phyloP scores from a whole-genome alignment of 1,140 invertebrate genomes.

The Akabosia matsudoensis region DNA sequence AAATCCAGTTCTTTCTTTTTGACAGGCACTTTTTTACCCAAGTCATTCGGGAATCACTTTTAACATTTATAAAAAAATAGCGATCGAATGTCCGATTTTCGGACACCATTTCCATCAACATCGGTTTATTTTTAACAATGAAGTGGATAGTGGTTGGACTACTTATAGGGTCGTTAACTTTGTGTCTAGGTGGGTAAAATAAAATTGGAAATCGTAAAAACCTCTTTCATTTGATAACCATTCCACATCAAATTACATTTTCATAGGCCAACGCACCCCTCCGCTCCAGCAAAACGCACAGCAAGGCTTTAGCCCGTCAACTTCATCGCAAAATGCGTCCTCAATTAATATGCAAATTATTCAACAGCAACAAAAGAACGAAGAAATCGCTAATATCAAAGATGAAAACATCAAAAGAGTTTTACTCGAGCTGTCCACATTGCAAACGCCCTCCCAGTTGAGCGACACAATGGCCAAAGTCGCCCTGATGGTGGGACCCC shows the following conservation, averaged over 20 bases:
- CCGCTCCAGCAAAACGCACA: background rate
- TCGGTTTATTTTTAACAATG: background rate
- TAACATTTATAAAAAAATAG: background rate
- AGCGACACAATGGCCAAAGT: constrained; percentile 27
- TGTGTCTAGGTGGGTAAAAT: background rate
- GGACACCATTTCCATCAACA: background rate
- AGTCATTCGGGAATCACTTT: too few species aligned
- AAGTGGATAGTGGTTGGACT: background rate
- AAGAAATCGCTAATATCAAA: constrained; percentile 23
- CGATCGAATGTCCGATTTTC: background rate
- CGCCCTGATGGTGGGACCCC: constrained; percentile 20
- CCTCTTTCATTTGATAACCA: too few species aligned
- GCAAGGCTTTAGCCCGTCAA: background rate
- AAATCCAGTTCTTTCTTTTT: too few species aligned
- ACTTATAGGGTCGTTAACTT: background rate
- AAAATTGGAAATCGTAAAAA: background rate
- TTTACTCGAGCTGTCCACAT: constrained; percentile 28
- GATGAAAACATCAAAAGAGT: constrained; percentile 32
- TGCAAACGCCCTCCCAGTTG: constrained; percentile 25
- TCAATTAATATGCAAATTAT: background rate
- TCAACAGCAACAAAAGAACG: constrained; percentile 14
- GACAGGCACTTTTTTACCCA: background rate
- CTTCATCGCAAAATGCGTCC: background rate
- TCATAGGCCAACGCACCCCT: constrained; percentile 1
- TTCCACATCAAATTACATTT: too few species aligned